These are phyloP conservation scores for Tarsius wallacei DNA, from an alignment of 2,797 vertebrate species.

Conservation along the genomic window DNA sequence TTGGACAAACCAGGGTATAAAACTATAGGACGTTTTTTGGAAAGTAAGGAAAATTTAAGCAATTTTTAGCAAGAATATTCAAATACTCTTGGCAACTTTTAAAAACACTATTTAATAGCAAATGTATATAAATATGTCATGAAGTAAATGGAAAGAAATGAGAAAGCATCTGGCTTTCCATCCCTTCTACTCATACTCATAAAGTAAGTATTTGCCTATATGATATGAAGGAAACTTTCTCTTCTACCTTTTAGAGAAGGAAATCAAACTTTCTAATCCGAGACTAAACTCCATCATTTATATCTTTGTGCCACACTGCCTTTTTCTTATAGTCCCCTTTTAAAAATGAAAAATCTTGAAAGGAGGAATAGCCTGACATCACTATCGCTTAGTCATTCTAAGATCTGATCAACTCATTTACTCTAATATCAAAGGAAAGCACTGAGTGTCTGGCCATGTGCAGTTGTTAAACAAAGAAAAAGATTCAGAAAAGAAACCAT, in stretches of 20 bases:
- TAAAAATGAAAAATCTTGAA: conserved; percentile 45
- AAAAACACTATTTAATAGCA: conserved; percentile 35
- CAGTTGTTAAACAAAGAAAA: neutral
- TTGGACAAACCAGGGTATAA: neutral
- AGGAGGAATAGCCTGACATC: neutral
- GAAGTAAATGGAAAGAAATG: conserved; percentile 55
- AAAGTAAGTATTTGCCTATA: neutral
- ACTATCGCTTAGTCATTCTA: neutral
- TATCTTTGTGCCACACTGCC: conserved; percentile 7
- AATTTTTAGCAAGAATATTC: conserved; percentile 31
- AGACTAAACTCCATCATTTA: neutral
- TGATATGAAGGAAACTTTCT: neutral
- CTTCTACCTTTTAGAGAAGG: conserved; percentile 21
- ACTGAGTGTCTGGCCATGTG: neutral
- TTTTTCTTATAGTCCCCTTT: conserved; percentile 38
- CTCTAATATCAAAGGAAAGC: neutral
- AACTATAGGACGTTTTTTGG: neutral
- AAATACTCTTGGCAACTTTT: conserved; percentile 50
- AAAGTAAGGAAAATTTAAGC: conserved; percentile 55
- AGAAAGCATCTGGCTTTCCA: conserved; percentile 43
- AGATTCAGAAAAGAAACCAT: neutral
- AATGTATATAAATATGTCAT: conserved; percentile 36
- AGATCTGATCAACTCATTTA: too few relatives aligned
- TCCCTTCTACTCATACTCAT: neutral
- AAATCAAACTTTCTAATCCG: neutral